A percentile compares a stretch with the other conserved stretches of the same genome.
Conservation (phyloP, 1,140 invertebrate species). For the Psilanteris sp. region DNA sequence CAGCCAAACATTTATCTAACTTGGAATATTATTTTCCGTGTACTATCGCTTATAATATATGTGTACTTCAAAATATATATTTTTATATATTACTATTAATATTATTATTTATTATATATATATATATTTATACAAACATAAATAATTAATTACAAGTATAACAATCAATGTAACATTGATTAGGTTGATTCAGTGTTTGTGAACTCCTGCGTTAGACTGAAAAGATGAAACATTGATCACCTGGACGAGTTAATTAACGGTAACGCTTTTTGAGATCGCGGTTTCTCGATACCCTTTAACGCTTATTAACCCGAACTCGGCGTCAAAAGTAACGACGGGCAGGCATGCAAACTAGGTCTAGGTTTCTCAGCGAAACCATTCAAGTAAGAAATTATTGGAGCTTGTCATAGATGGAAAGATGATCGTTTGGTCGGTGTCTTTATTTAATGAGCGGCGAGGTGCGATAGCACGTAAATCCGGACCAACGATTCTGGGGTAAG, state of each 20-base stretch:
- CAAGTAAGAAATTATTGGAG: slow-evolving; percentile 70
- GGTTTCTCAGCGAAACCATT: slow-evolving; percentile 56
- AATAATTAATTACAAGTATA: no score
- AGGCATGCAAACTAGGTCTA: slow-evolving; percentile 69
- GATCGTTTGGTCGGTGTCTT: slow-evolving; percentile 7
- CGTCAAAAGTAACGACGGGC: slow-evolving; percentile 27
- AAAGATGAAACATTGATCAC: no score
- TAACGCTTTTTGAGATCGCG: not conserved
- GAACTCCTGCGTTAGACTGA: no score
- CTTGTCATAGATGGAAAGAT: slow-evolving; percentile 64
- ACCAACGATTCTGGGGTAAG: slow-evolving; percentile 57
- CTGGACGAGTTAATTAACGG: slow-evolving; percentile 1
- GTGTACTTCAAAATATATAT: no score
- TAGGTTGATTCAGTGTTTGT: no score
- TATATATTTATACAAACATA: no score
- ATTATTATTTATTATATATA: no score
- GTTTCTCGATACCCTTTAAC: slow-evolving; percentile 1
- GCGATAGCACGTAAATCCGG: slow-evolving; percentile 11
- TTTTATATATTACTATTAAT: no score
- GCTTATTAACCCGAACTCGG: slow-evolving; percentile 33
- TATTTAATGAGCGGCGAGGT: not conserved
- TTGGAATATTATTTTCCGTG: no score
- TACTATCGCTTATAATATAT: no score
- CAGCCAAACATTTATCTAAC: no score
- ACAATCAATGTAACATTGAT: no score